These are phyloP conservation scores for Sakesphorus luctuosus DNA, from an alignment of 2,113 vertebrate species.

Conservation along the genomic window DNA sequence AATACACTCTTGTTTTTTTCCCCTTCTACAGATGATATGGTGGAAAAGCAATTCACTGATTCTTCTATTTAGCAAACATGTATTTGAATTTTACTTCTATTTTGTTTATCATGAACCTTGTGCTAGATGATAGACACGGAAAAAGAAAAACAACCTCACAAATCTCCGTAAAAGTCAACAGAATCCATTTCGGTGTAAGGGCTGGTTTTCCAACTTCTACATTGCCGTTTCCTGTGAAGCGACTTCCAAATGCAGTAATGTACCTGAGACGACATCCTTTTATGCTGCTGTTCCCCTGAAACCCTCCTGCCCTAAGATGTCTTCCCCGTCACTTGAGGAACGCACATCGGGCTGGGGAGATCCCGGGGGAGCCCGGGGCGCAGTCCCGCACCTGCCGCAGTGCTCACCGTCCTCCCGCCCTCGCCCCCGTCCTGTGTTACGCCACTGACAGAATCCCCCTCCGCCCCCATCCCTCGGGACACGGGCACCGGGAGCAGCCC, in stretches of 20 bases:
- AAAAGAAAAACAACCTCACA: background rate
- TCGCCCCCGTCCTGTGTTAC: background rate
- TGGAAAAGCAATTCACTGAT: background rate
- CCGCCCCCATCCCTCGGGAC: background rate
- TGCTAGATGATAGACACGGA: background rate
- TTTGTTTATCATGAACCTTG: background rate
- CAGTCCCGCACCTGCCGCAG: background rate
- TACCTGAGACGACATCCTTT: background rate
- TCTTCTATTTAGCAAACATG: background rate
- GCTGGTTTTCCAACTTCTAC: background rate
- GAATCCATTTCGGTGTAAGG: background rate
- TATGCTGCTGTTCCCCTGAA: background rate
- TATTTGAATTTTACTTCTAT: background rate
- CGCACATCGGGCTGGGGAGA: accelerated
- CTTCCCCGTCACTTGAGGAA: background rate
- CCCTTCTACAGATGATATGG: background rate
- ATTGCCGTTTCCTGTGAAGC: background rate
- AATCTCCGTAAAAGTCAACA: background rate
- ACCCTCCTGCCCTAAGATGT: background rate
- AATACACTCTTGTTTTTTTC: background rate
- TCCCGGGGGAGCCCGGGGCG: background rate
- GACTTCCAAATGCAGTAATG: background rate
- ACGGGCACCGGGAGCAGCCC: background rate
- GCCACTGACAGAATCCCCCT: background rate
- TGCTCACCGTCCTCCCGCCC: accelerated